These are phyloP conservation scores for Chrysomallon squamiferum DNA, from an alignment of 1,140 invertebrate species.

Conservation along the genomic window DNA sequence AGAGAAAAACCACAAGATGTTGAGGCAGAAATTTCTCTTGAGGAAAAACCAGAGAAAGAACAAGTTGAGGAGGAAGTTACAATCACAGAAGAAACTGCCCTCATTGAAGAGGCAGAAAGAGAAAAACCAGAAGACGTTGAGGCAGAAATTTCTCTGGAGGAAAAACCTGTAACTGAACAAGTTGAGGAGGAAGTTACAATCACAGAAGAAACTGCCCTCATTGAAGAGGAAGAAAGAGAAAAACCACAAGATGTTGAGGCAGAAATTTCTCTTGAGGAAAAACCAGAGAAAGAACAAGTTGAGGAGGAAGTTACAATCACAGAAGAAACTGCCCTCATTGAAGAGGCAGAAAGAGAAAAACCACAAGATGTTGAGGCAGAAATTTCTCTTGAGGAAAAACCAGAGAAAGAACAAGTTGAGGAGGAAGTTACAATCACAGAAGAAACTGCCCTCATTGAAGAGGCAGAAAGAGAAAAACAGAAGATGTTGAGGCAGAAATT, in stretches of 20 bases:
- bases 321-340: too few relatives aligned
- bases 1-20: conserved; percentile 11
- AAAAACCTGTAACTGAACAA: conserved; percentile 4
- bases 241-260: conserved; percentile 21
- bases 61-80: neutral
- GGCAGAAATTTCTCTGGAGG: neutral
- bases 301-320: conserved; percentile 5
- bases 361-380: conserved; percentile 9
- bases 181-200: conserved; percentile 19
- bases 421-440: conserved; percentile 18
- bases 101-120: too few relatives aligned
- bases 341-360: conserved; percentile 12
- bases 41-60: conserved; percentile 7
- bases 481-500: conserved; percentile 12
- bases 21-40: conserved; percentile 8
- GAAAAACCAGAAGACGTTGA: conserved; percentile 12
- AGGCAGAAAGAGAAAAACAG: too few relatives aligned
- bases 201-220: neutral
- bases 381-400: conserved; percentile 16
- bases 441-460: neutral
- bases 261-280: neutral
- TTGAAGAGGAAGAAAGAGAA: conserved; percentile 13
- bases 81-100: neutral
- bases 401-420: conserved; percentile 16
- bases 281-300: conserved; percentile 8